Base-by-base conservation (phyloP, 2,888 invertebrate genomes). In the Noctua pronuba region DNA sequence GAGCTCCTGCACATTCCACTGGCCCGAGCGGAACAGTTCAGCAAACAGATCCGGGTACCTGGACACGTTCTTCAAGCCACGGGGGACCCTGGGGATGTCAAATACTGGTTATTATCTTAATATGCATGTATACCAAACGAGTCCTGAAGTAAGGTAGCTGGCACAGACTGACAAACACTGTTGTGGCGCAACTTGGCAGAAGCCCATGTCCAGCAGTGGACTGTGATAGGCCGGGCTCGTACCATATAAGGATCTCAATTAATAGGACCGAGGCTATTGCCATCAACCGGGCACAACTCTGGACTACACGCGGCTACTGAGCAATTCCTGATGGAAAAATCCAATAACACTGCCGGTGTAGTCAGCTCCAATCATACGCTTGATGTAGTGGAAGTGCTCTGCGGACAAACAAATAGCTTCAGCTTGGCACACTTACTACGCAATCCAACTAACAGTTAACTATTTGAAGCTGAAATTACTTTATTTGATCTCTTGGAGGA, bases 61-160 rank as follows among this genome's bases (percentile, higher is more conserved):
- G 2, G 98, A 98, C 55, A 98, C 98, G 91, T 98, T 98, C 91
- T 98, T 98, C 79, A 98, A 90, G 1, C 98, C 98, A 68, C 97
- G 96, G 0, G 98, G 97, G 21, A 97, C 97, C 90, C 98, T 98
- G 52, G 11, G 38, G 41, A 11, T 11, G 18, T 91, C 35, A 80
- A 35, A 35, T 46, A 13, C 8, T 35, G 28, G 11, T 69, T 49
- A 65, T 46, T 52, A 41, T 41, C 11, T 8, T 16, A 16, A 58
- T 28, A n/a, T 28, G 28, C 28, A 58, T 13, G 5, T 13, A 5
- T 55, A n/a, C 1, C 55, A 16, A 28, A 60, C 60, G 31, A 60
- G 60, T 60, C 10, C 3, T 58, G 18, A 21, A 60, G 31, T 21
- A 3, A 60, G 21, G 31, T 18, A 13, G 52, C 52, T 52, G 28